These are phyloP conservation scores for Axis porcinus DNA, from an alignment of 2,113 vertebrate species.

Conservation along the genomic window DNA sequence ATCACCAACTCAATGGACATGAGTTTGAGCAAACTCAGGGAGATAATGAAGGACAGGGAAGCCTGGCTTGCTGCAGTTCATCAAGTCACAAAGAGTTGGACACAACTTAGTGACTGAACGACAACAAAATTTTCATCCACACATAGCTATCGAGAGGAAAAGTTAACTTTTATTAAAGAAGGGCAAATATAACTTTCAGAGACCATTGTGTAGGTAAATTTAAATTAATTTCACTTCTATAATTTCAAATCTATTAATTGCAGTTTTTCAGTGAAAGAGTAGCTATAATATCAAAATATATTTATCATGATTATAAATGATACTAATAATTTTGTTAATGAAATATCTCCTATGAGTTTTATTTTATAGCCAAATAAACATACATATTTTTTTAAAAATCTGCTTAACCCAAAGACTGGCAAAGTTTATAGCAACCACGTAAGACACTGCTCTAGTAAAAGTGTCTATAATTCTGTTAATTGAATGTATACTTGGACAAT, in stretches of 20 bases:
- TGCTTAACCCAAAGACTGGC: neutral
- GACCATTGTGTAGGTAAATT: neutral
- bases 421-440: neutral
- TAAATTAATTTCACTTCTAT: neutral
- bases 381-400: neutral
- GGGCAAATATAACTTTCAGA: neutral
- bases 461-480: neutral
- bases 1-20: neutral
- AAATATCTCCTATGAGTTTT: neutral
- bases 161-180: neutral
- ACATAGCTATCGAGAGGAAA: neutral
- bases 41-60: neutral
- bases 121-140: slow-evolving; percentile 27
- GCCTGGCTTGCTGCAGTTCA: neutral
- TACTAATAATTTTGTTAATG: neutral
- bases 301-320: neutral
- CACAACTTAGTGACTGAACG: neutral
- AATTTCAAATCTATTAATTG: neutral
- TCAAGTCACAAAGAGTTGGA: neutral
- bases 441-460: neutral
- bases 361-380: neutral
- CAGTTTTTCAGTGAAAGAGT: neutral
- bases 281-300: neutral
- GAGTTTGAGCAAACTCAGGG: neutral
- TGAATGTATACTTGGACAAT: neutral